A percentile compares a stretch with the other conserved stretches of the same genome.
phyloP scores from a whole-genome alignment of 2,113 vertebrate species.

The Gadus chalcogrammus region DNA sequence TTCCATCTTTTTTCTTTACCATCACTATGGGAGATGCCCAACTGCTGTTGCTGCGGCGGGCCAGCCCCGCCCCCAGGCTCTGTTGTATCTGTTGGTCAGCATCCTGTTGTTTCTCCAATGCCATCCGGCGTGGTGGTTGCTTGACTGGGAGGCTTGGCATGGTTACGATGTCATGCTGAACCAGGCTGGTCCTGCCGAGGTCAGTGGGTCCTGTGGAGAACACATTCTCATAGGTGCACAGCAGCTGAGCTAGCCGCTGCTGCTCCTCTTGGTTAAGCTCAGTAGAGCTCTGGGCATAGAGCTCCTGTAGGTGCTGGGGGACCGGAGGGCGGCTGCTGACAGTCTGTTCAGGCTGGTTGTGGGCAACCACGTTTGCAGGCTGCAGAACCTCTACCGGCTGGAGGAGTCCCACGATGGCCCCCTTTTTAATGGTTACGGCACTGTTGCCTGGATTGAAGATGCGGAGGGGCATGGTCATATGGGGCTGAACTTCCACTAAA shows the following conservation, averaged over 20 bases:
- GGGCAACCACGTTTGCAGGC: too few relatives aligned
- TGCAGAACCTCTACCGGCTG: too few relatives aligned
- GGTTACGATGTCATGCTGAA: conserved; percentile 37
- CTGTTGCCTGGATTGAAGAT: too few relatives aligned
- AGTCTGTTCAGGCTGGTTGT: not conserved
- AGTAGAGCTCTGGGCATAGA: conserved; percentile 23
- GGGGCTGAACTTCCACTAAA: too few relatives aligned
- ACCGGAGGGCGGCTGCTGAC: not conserved
- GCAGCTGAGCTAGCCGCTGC: not conserved
- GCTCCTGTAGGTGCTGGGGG: conserved; percentile 22
- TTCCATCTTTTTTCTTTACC: conserved; percentile 35
- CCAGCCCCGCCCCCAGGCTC: conserved; percentile 3
- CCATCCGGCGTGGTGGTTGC: too few relatives aligned
- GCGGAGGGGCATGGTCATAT: too few relatives aligned
- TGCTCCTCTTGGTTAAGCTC: not conserved
- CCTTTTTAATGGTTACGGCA: too few relatives aligned
- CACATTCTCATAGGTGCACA: conserved; percentile 10
- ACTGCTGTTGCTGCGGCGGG: conserved; percentile 23
- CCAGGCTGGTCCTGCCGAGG: conserved; percentile 29
- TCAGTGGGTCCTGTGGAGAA: conserved; percentile 22
- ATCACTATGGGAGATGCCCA: conserved; percentile 36
- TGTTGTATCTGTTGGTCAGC: conserved; percentile 24
- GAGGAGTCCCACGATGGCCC: too few relatives aligned
- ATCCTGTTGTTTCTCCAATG: too few relatives aligned
- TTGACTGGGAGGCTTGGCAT: not conserved